Conservation (phyloP, 2,113 vertebrate genomes). For the Seriola quinqueradiata region DNA sequence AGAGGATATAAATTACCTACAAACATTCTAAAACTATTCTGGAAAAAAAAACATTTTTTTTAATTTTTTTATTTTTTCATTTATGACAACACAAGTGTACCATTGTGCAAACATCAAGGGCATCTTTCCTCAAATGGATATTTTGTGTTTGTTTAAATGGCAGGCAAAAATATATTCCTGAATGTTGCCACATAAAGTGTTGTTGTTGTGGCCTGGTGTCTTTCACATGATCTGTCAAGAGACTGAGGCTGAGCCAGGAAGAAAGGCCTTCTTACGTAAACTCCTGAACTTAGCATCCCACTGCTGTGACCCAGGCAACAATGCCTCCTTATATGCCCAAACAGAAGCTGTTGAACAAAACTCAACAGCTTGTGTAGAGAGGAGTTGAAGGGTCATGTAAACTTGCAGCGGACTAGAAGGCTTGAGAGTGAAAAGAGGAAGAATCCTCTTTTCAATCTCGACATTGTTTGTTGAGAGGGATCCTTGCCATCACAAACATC, state of each 20-base stretch:
- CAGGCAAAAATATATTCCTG: constrained; percentile 68
- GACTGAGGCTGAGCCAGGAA: constrained; percentile 60
- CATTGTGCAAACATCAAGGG: constrained; percentile 62
- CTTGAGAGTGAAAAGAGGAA: constrained; percentile 77
- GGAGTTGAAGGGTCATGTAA: constrained; percentile 85
- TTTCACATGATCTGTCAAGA: constrained; percentile 73
- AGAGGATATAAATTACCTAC: constrained; percentile 78
- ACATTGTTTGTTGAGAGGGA: constrained; percentile 75
- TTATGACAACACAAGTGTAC: constrained; percentile 62
- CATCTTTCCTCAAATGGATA: constrained; percentile 59
- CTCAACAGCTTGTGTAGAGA: constrained; percentile 77
- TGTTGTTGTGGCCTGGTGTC: constrained; percentile 67
- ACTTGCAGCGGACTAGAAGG: constrained; percentile 76
- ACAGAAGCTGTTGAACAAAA: constrained; percentile 76
- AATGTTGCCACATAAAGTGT: constrained; percentile 64
- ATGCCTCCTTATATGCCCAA: constrained; percentile 74
- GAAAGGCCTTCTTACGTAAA: constrained; percentile 74
- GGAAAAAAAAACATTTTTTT: constrained; percentile 47
- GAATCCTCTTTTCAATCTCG: constrained; percentile 75
- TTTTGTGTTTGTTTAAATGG: constrained; percentile 58
- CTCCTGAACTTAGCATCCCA: constrained; percentile 75
- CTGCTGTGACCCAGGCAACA: constrained; percentile 76
- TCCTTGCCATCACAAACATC: constrained; percentile 80
- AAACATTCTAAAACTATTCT: constrained; percentile 70
- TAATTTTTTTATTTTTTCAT: constrained; percentile 20